These are phyloP conservation scores for Sycophila sp. DNA, from an alignment of 1,140 invertebrate genomes.

Conservation along the genomic window DNA sequence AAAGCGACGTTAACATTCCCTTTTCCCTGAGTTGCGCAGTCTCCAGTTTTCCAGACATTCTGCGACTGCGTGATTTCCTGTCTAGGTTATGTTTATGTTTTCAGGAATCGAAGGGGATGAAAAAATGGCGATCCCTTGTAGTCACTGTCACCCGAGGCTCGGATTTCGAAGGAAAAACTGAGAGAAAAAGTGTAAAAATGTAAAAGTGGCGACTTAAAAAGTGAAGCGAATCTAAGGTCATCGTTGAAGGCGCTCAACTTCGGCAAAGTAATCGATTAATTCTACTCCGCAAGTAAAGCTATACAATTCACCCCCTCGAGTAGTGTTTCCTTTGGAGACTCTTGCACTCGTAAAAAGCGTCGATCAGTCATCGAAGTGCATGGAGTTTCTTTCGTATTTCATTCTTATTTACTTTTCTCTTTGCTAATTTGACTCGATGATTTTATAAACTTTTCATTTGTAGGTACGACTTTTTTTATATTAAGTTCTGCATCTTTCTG, in stretches of 20 bases:
- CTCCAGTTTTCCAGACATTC: not conserved
- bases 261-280: conserved; percentile 5
- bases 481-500: too few species aligned
- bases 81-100: conserved; percentile 41
- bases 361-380: not conserved
- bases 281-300: not conserved
- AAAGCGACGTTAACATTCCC: too few species aligned
- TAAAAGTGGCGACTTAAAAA: not conserved
- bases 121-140: conserved; percentile 32
- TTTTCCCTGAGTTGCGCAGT: not conserved
- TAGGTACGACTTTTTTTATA: not conserved
- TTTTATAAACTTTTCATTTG: not conserved
- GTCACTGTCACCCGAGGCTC: not conserved
- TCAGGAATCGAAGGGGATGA: conserved; percentile 23
- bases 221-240: not conserved
- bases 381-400: not conserved
- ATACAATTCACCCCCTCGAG: conserved; percentile 2
- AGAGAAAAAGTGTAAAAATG: conserved; percentile 19
- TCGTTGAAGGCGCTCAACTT: not conserved
- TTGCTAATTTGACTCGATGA: not conserved
- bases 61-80: conserved; percentile 11
- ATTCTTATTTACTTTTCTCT: not conserved
- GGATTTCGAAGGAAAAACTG: conserved; percentile 10
- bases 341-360: too few species aligned
- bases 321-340: conserved; percentile 13